A percentile compares a stretch with the other conserved stretches of the same genome.
Conservation (phyloP, 2,888 invertebrate species). For the Rotaria socialis region DNA sequence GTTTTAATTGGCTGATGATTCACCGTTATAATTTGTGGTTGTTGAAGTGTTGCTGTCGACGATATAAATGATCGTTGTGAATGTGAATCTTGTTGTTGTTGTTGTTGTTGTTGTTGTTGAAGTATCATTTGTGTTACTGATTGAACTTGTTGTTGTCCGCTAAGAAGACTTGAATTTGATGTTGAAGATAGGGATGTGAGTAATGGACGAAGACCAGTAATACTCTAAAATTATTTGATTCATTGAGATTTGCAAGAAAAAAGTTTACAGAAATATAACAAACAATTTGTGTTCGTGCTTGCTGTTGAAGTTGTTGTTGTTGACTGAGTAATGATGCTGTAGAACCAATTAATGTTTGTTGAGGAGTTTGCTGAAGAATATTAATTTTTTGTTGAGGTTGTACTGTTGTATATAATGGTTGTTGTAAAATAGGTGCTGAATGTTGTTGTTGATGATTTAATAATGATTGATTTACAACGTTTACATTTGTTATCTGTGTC, state of each 20-base stretch:
- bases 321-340: neutral
- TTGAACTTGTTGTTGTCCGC: neutral
- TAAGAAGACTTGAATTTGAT: neutral
- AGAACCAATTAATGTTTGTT: neutral
- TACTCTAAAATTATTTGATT: neutral
- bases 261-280: neutral
- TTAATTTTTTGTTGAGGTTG: conserved; percentile 8
- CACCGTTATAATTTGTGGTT: neutral
- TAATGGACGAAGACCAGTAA: neutral
- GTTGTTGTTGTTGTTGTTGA: no score
- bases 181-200: neutral
- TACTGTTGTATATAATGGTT: conserved; percentile 1
- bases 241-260: neutral
- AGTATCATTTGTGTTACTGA: conserved; percentile 3
- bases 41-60: neutral
- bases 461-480: neutral
- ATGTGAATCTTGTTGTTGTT: neutral
- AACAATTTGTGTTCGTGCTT: conserved; percentile 13
- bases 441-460: neutral
- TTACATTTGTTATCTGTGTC: neutral
- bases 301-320: neutral
- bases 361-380: neutral
- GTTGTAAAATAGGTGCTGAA: neutral
- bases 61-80: neutral
- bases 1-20: conserved; percentile 1